Evolutionary conservation across 2,113 vertebrate genomes (phyloP), one percentile per base, ranked within the genome.

Genomic region (Pantherophis guttatus): DNA sequence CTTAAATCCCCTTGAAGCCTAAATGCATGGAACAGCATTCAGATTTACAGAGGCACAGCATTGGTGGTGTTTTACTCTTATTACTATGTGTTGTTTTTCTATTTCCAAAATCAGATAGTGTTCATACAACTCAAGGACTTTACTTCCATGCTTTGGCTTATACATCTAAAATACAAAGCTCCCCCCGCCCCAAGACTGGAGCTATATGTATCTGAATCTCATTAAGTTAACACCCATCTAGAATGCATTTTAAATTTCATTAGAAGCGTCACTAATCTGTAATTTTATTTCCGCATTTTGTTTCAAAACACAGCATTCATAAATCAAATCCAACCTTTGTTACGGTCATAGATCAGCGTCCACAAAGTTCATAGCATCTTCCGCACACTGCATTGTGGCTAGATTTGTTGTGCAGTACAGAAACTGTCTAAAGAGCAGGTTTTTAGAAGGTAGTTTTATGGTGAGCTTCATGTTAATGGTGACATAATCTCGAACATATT

Each of bases 81-180:
- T 33, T 87, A 0, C 0, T 23, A 7, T 90, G 3, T 0, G 0
- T 88, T 8, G 87, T 92, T 94, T 95, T 93, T 5, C 21, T 89
- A 5, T 93, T 93, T 94, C 89, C 33, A 89, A 57, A 94, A 48
- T 7, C 52, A 81, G 58, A 87, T 44, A 94, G 1, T 53, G 0
- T 52, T 12, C 10, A 90, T 8, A 94, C 33, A 96, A 92, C 93
- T 91, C 86, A 89, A 53, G 75, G 59, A n/a, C 93, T 94, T 95
- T 95, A 59, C n/a, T 48, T 11, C 90, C 94, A 5, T 89, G 0
- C 26, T 33, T 95, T 90, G 48, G 6, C 26, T 88, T n/a, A 93
- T 87, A 65, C n/a, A 62, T 95, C 94, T 91, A 94, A 96, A 97
- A 94, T 29, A 93, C 26, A 96, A 95, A 95, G 7, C 55, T 94